phyloP scores from a whole-genome alignment of 2,113 vertebrate species.

The Sorex araneus region DNA sequence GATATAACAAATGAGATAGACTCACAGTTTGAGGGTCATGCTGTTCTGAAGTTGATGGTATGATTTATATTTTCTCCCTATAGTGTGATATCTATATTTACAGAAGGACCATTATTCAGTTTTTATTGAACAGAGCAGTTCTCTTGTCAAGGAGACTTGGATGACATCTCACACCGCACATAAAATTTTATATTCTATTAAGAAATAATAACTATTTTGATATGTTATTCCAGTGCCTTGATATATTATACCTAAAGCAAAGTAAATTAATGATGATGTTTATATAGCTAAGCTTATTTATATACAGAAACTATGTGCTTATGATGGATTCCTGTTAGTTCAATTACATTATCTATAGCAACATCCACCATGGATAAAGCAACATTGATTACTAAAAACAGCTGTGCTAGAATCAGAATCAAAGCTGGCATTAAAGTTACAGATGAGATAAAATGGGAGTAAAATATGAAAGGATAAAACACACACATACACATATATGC shows the following conservation, averaged over 20 bases:
- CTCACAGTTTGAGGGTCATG: slow-evolving; percentile 74
- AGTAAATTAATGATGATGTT: slow-evolving; percentile 48
- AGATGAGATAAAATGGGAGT: neutral
- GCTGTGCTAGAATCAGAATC: neutral
- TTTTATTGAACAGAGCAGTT: slow-evolving; percentile 27
- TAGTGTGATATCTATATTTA: slow-evolving; percentile 70
- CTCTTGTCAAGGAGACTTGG: slow-evolving; percentile 56
- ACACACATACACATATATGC: neutral
- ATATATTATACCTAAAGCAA: slow-evolving; percentile 31
- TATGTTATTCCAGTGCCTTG: neutral
- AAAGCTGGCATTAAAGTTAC: neutral
- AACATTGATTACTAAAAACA: slow-evolving; percentile 13
- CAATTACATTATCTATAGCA: neutral
- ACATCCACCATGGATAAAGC: neutral
- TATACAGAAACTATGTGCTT: neutral
- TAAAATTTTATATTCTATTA: slow-evolving; percentile 25
- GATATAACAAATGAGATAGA: slow-evolving; percentile 74
- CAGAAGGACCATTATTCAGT: slow-evolving; percentile 43
- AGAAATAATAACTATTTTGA: neutral
- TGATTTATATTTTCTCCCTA: slow-evolving; percentile 72
- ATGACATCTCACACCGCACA: slow-evolving; percentile 18
- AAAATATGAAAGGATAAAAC: neutral
- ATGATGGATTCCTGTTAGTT: slow-evolving; percentile 18
- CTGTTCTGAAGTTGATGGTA: slow-evolving; percentile 66
- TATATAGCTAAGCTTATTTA: neutral